These are phyloP conservation scores for Conus betulinus DNA, from an alignment of 1,140 invertebrate genomes.

Conservation along the genomic window DNA sequence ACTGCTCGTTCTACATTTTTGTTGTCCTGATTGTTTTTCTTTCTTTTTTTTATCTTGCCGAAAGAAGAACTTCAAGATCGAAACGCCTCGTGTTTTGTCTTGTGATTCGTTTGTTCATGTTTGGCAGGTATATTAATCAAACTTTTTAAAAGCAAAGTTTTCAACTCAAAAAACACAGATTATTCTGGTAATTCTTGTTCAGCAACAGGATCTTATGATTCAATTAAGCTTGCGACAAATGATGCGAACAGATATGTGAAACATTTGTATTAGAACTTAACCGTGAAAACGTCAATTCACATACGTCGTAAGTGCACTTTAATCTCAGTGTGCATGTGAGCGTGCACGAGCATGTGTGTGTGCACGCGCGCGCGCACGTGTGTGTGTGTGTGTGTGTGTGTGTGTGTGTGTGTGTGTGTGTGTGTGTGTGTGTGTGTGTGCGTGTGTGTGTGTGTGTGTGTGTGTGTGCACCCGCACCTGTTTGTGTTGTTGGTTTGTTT, in stretches of 20 bases:
- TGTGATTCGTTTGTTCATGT: too few species aligned
- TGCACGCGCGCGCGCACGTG: not conserved
- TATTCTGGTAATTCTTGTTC: not conserved
- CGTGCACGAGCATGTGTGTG: not conserved
- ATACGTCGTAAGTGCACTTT: too few species aligned
- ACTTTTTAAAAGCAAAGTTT: not conserved
- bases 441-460: not conserved
- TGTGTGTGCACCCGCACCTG: not conserved
- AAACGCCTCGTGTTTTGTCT: too few species aligned
- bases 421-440: not conserved
- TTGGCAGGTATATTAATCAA: too few species aligned
- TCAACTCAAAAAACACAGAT: not conserved
- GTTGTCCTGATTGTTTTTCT: too few species aligned
- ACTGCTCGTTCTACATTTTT: too few species aligned
- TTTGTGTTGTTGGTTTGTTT: too few species aligned
- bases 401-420: constrained; percentile 7
- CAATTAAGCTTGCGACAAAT: not conserved
- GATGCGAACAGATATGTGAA: too few species aligned
- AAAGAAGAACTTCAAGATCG: too few species aligned
- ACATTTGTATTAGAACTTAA: not conserved
- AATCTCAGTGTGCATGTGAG: not conserved
- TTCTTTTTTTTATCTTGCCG: too few species aligned
- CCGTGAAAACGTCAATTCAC: not conserved
- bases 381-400: constrained; percentile 5
- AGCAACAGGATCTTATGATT: not conserved